These are phyloP conservation scores for Spongilla lacustris DNA, from an alignment of 37 sponge, comb jelly and placozoan genomes.

Conservation along the genomic window DNA sequence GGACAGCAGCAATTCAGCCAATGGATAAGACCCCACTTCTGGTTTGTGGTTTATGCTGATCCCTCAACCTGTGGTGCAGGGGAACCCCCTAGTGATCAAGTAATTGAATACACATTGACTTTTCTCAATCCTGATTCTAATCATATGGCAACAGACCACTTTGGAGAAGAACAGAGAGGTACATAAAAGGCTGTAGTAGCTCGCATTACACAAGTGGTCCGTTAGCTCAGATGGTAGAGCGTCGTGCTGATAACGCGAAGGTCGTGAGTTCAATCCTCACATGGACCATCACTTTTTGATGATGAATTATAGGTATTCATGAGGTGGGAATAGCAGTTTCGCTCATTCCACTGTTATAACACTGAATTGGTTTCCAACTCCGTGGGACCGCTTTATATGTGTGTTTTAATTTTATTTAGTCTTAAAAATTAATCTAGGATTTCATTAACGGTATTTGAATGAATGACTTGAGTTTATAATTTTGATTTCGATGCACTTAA, in stretches of 20 bases:
- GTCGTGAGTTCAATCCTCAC: slow-evolving; percentile 78
- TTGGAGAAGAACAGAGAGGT: slow-evolving; percentile 77
- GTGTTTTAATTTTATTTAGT: too few species aligned
- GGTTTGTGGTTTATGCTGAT: slow-evolving; percentile 77
- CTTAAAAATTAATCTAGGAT: too few species aligned
- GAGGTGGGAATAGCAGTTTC: not conserved
- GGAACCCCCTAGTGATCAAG: slow-evolving; percentile 17
- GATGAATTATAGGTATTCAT: not conserved
- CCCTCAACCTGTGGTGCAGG: slow-evolving; percentile 31
- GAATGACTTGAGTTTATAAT: too few species aligned
- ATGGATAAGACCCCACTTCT: slow-evolving; percentile 71
- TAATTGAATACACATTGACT: slow-evolving; percentile 41
- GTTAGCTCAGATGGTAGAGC: slow-evolving; percentile 81
- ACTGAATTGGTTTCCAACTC: too few species aligned
- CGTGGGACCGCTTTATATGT: too few species aligned
- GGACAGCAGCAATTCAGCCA: slow-evolving; percentile 63
- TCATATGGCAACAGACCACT: slow-evolving; percentile 61
- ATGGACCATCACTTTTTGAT: slow-evolving; percentile 51
- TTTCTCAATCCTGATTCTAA: slow-evolving; percentile 72
- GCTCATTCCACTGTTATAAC: too few species aligned
- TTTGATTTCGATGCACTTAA: too few species aligned
- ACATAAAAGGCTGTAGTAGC: not conserved
- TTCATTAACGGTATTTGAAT: too few species aligned
- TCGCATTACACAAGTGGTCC: not conserved
- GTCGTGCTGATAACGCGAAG: slow-evolving; percentile 83